Conservation (phyloP, 2,797 vertebrate species). For the Lagodon rhomboides region DNA sequence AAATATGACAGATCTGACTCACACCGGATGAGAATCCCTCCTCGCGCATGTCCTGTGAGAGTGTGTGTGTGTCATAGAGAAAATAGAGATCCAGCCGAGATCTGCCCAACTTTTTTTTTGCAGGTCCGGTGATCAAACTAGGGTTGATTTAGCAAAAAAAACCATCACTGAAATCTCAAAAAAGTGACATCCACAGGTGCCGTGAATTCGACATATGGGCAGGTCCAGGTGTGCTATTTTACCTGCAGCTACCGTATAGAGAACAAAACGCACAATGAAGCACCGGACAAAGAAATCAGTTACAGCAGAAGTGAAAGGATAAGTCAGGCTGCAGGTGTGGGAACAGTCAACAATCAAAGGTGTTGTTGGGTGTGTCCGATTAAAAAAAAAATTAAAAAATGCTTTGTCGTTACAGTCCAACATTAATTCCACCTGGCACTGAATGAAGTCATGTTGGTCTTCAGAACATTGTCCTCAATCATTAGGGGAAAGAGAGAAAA, state of each 20-base stretch:
- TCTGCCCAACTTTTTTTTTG: conserved; percentile 10
- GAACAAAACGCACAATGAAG: conserved; percentile 21
- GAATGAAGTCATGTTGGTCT: background rate
- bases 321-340: conserved; percentile 48
- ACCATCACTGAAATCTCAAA: background rate
- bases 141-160: background rate
- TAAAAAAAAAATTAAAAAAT: background rate
- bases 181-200: conserved; percentile 1
- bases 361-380: conserved; percentile 49
- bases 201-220: background rate
- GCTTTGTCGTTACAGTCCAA: conserved; percentile 1
- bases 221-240: conserved; percentile 28
- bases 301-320: conserved; percentile 6
- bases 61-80: conserved; percentile 19
- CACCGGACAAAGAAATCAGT: conserved; percentile 28
- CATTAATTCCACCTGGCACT: background rate
- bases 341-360: conserved; percentile 26
- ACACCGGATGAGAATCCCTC: conserved; percentile 45
- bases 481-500: background rate
- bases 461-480: background rate
- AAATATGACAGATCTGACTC: conserved; percentile 74
- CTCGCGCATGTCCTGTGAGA: conserved; percentile 46
- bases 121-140: background rate
- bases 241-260: background rate
- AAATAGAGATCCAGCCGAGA: conserved; percentile 29